Evolutionary conservation across 2,113 vertebrate species (phyloP).

Genomic region (Pseudorhombus dupliciocellatus): DNA sequence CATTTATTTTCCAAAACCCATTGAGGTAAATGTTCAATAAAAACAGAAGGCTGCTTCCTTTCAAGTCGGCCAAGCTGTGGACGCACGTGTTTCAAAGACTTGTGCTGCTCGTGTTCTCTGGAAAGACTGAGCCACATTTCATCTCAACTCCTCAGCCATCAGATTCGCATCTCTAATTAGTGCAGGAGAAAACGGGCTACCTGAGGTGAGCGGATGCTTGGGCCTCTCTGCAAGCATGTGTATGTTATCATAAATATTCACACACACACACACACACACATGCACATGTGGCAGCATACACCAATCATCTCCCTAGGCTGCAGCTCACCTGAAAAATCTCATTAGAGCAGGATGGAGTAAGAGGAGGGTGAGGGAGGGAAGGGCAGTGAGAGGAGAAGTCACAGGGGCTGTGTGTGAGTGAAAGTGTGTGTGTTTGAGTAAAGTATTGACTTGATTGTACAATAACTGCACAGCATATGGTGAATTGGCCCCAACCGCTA

Average conservation of each 20-base stretch:
- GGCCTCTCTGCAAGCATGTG: constrained; percentile 23
- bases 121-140: constrained; percentile 8
- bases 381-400: neutral
- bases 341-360: constrained; percentile 52
- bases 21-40: too few species aligned
- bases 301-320: constrained; percentile 34
- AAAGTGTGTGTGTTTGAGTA: neutral
- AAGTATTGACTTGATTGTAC: neutral
- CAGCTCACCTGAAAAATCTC: constrained; percentile 65
- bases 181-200: constrained; percentile 42
- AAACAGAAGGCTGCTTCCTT: too few species aligned
- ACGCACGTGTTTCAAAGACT: neutral
- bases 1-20: too few species aligned
- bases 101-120: neutral
- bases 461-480: neutral
- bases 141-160: constrained; percentile 34
- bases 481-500: constrained; percentile 40
- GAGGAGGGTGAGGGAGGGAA: neutral
- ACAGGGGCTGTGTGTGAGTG: constrained; percentile 14
- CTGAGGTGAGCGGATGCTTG: constrained; percentile 30
- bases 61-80: neutral
- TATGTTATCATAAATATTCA: constrained; percentile 32
- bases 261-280: constrained; percentile 20
- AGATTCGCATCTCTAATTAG: constrained; percentile 72
- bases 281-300: neutral